phyloP scores from a whole-genome alignment of 2,888 invertebrate species.

The Teinopalpus imperialis region DNA sequence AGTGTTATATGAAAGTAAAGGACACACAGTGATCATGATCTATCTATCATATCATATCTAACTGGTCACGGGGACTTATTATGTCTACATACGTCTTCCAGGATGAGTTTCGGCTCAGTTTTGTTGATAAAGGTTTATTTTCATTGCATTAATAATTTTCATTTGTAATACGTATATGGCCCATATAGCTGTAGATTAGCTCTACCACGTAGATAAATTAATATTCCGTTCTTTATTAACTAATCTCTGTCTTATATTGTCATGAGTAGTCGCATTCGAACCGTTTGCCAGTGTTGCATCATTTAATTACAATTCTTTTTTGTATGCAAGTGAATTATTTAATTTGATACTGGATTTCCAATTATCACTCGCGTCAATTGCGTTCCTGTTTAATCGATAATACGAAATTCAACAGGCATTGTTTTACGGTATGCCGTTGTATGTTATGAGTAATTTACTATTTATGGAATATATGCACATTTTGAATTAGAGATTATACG shows the following conservation, averaged over 20 bases:
- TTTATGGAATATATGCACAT: too few relatives aligned
- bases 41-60: too few relatives aligned
- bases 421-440: slow-evolving; percentile 3
- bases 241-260: slow-evolving; percentile 16
- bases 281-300: slow-evolving; percentile 10
- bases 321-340: slow-evolving; percentile 13
- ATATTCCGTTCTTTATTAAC: slow-evolving; percentile 14
- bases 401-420: slow-evolving; percentile 22
- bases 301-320: slow-evolving; percentile 22
- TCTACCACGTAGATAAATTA: slow-evolving; percentile 1
- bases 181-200: too few relatives aligned
- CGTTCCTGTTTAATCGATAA: slow-evolving; percentile 23
- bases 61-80: too few relatives aligned
- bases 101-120: too few relatives aligned
- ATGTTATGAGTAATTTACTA: slow-evolving; percentile 3
- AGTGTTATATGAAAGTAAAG: slow-evolving; percentile 24
- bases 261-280: neutral
- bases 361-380: slow-evolving; percentile 20
- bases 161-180: too few relatives aligned
- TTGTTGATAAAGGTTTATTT: too few relatives aligned
- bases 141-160: too few relatives aligned
- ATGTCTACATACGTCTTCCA: too few relatives aligned
- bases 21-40: too few relatives aligned
- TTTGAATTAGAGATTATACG: too few relatives aligned
- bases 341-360: slow-evolving; percentile 23